These are phyloP conservation scores for Griposia aprilina DNA, from an alignment of 2,888 invertebrate species.

Conservation along the genomic window DNA sequence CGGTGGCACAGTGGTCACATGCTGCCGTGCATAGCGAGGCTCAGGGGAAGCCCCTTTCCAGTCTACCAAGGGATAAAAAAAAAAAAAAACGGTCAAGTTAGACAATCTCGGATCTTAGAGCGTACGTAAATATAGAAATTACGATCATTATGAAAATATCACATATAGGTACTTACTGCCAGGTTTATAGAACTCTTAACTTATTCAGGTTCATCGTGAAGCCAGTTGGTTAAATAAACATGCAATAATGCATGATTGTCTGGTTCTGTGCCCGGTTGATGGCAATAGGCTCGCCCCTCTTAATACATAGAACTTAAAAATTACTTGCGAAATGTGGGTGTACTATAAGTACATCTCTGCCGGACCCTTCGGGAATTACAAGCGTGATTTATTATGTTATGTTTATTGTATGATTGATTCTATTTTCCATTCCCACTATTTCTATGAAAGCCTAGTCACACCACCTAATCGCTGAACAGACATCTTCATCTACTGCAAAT, in stretches of 20 bases:
- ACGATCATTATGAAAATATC: neutral
- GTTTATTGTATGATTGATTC: neutral
- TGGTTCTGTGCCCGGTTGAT: no score
- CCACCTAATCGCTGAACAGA: slow-evolving; percentile 68
- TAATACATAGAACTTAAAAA: neutral
- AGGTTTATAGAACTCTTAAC: neutral
- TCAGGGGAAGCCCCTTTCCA: no score
- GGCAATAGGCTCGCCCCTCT: no score
- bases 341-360: neutral
- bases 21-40: no score
- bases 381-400: neutral
- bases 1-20: no score
- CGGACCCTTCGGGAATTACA: neutral
- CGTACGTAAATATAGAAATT: neutral
- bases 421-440: slow-evolving; percentile 22
- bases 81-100: no score
- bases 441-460: slow-evolving; percentile 34
- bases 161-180: neutral
- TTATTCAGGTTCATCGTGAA: neutral
- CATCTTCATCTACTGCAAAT: slow-evolving; percentile 75
- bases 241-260: neutral
- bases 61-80: no score
- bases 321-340: neutral
- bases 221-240: neutral
- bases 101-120: neutral